These are phyloP conservation scores for Hipposideros armiger DNA, from an alignment of 2,113 vertebrate species.

Conservation along the genomic window DNA sequence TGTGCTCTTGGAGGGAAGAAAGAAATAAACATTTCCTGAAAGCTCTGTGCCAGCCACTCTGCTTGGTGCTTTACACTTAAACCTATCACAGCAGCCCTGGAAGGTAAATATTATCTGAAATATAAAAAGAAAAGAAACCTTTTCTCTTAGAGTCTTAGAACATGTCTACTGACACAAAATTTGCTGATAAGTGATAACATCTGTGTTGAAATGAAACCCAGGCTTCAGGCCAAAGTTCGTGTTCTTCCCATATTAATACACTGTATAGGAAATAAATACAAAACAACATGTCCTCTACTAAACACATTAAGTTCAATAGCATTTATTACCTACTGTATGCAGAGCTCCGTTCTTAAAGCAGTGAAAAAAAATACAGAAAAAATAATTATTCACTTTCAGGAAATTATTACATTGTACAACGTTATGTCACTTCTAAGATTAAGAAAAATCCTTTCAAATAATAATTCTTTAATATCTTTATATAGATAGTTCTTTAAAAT, in stretches of 20 bases:
- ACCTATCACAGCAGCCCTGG: background rate
- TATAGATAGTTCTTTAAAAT: background rate
- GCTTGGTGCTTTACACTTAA: background rate
- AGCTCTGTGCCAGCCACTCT: background rate
- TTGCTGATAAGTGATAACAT: background rate
- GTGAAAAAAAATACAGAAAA: conserved; percentile 10
- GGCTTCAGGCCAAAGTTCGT: background rate
- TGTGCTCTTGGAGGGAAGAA: background rate
- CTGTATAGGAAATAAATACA: conserved; percentile 5
- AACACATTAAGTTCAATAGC: conserved; percentile 10
- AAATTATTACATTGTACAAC: conserved; percentile 46
- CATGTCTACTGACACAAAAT: background rate
- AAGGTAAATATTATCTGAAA: background rate
- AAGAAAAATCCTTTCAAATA: conserved; percentile 45
- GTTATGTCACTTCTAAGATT: background rate
- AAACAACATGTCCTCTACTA: conserved; percentile 1
- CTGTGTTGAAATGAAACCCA: conserved; percentile 48
- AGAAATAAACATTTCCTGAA: background rate
- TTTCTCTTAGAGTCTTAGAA: background rate
- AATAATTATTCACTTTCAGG: background rate
- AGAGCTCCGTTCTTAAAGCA: conserved; percentile 11
- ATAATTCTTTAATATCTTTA: conserved; percentile 12
- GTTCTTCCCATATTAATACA: conserved; percentile 8
- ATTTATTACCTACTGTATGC: background rate
- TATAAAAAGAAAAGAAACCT: conserved; percentile 17